A percentile compares a stretch with the other conserved stretches of the same genome.
These are phyloP conservation scores for Bungarus multicinctus DNA, from an alignment of 2,113 vertebrate genomes.

Conservation along the genomic window DNA sequence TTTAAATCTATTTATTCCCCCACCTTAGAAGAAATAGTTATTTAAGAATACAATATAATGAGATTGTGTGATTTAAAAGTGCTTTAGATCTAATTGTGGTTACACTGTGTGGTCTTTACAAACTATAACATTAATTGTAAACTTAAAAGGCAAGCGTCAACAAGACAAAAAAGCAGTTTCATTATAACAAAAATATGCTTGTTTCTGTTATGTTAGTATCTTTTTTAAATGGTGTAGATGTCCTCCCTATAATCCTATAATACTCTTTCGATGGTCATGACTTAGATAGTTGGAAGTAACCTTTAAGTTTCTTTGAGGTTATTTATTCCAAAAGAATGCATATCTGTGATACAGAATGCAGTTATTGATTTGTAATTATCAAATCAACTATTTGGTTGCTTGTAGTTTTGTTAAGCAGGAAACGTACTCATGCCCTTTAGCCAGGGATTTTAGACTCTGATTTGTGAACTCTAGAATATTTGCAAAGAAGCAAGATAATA, in stretches of 20 bases:
- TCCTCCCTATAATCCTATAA: background rate
- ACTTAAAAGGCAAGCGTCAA: background rate
- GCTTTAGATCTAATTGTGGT: background rate
- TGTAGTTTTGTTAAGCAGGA: background rate
- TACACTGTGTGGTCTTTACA: background rate
- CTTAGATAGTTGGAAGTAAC: background rate
- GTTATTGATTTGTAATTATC: background rate
- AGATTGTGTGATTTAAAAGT: background rate
- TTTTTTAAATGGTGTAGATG: background rate
- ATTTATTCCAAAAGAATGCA: background rate
- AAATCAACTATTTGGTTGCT: background rate
- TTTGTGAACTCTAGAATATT: background rate
- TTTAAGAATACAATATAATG: background rate
- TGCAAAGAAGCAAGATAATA: background rate
- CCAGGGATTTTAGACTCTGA: background rate
- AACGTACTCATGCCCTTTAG: background rate
- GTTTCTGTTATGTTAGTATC: background rate
- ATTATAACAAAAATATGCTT: background rate
- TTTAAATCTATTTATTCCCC: background rate
- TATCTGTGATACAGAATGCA: background rate
- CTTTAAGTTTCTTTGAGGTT: background rate
- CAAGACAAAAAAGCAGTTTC: background rate
- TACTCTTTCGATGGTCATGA: background rate
- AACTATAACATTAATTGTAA: background rate
- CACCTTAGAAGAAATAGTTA: background rate